Base-by-base conservation (phyloP, 2,797 vertebrate species). In the Mus caroli region DNA sequence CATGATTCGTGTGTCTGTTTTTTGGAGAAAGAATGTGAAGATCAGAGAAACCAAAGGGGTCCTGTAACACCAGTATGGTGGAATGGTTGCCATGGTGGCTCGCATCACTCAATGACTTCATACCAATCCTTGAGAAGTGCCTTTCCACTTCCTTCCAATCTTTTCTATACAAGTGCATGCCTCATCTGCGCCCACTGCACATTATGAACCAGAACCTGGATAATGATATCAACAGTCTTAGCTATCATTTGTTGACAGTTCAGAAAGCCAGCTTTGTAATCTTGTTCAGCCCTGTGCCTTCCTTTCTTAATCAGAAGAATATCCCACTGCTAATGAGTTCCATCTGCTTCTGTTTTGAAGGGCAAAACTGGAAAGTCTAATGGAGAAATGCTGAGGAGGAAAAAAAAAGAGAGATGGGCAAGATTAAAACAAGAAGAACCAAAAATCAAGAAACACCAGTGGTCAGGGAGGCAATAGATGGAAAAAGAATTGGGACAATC, bases 221-320 rank as follows among this genome's bases (percentile, higher is more conserved):
- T 37, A 86, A 91, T 67, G n/a, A 86, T 19, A 15, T 19, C 86
- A 86, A 67, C 78, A 92, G 26, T 88, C 82, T 67, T 88, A 84
- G 19, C 34, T n/a, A 90, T 73, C 58, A 60, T 62, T 88, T 92
- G 88, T 58, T 80, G 37, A 94, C 9, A 80, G 52, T 87, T 52
- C 62, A 86, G 83, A 90, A 85, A 88, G 24, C 56, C 67, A 91
- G 22, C 1, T 9, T 84, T 76, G 40, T 89, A 11, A 31, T 94
- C 58, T 80, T 73, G 8, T 76, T 93, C 26, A 94, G 50, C 11
- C 11, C n/a, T 91, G 14, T 64, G 13, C 37, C 9, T 40, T 54
- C 15, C 11, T 88, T 94, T 56, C 13, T 24, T 88, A 79, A 75
- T 31, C 60, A 85, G 14, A 95, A 95, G 91, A 75, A 94, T 71